phyloP scores from a whole-genome alignment of 1,140 invertebrate species.

The Drosophila hydei region DNA sequence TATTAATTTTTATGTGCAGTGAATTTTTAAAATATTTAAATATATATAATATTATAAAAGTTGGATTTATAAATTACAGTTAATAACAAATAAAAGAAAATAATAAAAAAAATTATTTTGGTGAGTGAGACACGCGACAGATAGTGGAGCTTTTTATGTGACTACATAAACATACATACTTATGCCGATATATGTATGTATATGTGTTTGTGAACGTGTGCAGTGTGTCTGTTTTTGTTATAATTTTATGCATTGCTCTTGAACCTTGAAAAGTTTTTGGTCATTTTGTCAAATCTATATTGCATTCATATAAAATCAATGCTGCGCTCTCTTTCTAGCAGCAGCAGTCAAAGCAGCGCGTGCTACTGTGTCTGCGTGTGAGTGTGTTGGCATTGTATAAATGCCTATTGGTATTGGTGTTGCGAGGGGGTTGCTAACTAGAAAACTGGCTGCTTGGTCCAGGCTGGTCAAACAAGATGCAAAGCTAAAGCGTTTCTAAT shows the following conservation, averaged over 20 bases:
- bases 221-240: constrained; percentile 15
- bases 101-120: background rate
- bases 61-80: background rate
- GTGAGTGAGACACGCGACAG: constrained; percentile 10
- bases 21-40: background rate
- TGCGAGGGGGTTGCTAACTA: constrained; percentile 21
- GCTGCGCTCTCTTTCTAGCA: constrained; percentile 43
- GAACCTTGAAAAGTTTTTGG: constrained; percentile 70
- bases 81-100: constrained; percentile 6
- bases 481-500: constrained; percentile 4
- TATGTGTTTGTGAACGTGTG: background rate
- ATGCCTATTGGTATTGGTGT: constrained; percentile 4
- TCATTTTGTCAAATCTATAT: constrained; percentile 35
- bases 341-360: background rate
- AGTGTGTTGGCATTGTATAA: constrained; percentile 30
- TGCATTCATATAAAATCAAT: constrained; percentile 67
- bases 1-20: constrained; percentile 30
- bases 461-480: constrained; percentile 24
- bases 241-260: constrained; percentile 46
- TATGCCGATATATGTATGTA: background rate
- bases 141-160: background rate
- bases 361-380: constrained; percentile 2
- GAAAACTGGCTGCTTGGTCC: constrained; percentile 16
- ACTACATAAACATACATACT: constrained; percentile 7
- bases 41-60: background rate